A percentile compares a stretch with the other conserved stretches of the same genome.
Evolutionary conservation across 2,888 invertebrate species (phyloP).

Genomic region (Thymelicus lineola): DNA sequence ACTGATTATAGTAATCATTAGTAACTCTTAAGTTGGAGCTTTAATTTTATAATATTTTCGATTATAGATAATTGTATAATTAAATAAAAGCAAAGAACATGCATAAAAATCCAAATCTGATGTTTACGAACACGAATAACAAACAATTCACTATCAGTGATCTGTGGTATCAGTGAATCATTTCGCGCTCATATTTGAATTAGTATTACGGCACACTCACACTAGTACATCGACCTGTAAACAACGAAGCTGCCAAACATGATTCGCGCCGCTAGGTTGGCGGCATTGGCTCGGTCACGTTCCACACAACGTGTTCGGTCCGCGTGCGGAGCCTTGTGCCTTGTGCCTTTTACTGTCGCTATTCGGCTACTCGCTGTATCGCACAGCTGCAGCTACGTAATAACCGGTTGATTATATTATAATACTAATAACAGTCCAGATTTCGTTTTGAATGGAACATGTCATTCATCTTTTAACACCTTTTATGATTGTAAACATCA

Average conservation of each 20-base stretch:
- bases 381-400: slow-evolving; percentile 46
- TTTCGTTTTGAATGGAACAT: slow-evolving; percentile 40
- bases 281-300: slow-evolving; percentile 69
- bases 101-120: not conserved
- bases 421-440: slow-evolving; percentile 45
- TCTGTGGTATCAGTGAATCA: slow-evolving; percentile 7
- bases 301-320: slow-evolving; percentile 72
- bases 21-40: no score
- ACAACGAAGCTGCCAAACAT: slow-evolving; percentile 56
- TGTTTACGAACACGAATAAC: slow-evolving; percentile 12
- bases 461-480: not conserved
- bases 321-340: slow-evolving; percentile 70
- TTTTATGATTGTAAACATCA: no score
- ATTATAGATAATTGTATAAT: no score
- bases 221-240: slow-evolving; percentile 55
- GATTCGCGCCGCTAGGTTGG: slow-evolving; percentile 58
- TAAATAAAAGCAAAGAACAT: no score
- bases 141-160: not conserved
- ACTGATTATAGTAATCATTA: no score
- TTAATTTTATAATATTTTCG: no score
- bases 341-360: slow-evolving; percentile 41
- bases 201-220: slow-evolving; percentile 49
- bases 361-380: slow-evolving; percentile 26
- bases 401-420: slow-evolving; percentile 41
- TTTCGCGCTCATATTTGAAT: slow-evolving; percentile 39